phyloP scores from a whole-genome alignment of 2,113 vertebrate genomes.

The Megaceryle maxima region DNA sequence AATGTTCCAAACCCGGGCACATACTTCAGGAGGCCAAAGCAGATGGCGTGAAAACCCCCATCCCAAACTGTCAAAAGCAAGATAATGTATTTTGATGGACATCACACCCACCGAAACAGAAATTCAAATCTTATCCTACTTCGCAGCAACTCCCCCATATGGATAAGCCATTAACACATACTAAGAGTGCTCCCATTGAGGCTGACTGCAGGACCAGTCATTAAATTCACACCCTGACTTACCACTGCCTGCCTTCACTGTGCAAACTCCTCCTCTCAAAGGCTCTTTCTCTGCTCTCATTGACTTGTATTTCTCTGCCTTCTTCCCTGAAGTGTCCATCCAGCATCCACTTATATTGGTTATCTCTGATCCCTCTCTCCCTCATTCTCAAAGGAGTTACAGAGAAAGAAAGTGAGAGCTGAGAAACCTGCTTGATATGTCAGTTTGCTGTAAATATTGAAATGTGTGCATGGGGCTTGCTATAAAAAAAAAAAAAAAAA shows the following conservation, averaged over 20 bases:
- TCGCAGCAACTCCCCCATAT: background rate
- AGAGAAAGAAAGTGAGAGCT: background rate
- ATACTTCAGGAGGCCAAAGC: background rate
- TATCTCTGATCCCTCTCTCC: background rate
- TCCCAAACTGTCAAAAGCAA: constrained; percentile 16
- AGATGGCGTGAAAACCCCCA: constrained; percentile 34
- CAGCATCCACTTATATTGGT: background rate
- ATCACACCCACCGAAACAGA: background rate
- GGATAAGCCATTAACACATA: background rate
- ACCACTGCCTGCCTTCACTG: background rate
- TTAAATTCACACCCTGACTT: background rate
- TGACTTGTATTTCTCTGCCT: background rate
- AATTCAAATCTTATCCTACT: constrained; percentile 8
- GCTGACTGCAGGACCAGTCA: background rate
- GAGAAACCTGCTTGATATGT: constrained; percentile 5
- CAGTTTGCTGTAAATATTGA: constrained; percentile 48
- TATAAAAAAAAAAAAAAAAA: background rate
- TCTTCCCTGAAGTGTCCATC: background rate
- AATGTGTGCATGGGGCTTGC: background rate
- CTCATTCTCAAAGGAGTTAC: background rate
- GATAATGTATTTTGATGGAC: constrained; percentile 31
- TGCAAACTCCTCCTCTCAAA: background rate
- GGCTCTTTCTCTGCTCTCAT: background rate
- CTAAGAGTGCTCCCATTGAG: background rate
- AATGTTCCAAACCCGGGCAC: background rate